Percentiles rank a stretch among this genome's conserved stretches.
Evolutionary conservation across 1,140 invertebrate species (phyloP).

Genomic region (Aphidius ervi): DNA sequence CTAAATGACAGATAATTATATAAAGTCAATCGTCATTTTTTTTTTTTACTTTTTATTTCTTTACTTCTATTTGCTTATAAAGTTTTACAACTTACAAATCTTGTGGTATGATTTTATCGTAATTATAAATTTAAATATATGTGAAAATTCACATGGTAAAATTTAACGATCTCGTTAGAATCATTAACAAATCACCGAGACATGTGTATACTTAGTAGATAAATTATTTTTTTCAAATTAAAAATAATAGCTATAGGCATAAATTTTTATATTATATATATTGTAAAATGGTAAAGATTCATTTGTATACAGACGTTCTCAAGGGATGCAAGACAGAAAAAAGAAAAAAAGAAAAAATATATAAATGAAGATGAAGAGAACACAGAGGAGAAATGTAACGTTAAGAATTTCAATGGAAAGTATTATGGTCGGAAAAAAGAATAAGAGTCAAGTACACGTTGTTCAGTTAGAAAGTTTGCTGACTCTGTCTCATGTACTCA

Average conservation of each 20-base stretch:
- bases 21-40: no score
- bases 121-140: no score
- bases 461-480: conserved; percentile 8
- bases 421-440: background rate
- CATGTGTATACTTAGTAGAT: background rate
- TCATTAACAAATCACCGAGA: conserved; percentile 7
- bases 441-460: conserved; percentile 14
- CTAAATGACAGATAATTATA: no score
- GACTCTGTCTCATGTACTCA: background rate
- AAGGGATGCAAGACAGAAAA: background rate
- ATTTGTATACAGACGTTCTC: background rate
- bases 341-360: background rate
- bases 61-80: no score
- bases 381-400: background rate
- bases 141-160: no score
- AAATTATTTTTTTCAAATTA: background rate
- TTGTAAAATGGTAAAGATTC: no score
- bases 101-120: no score
- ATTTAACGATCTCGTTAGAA: conserved; percentile 20
- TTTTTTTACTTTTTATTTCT: no score
- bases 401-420: conserved; percentile 8
- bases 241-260: no score
- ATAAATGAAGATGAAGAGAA: background rate
- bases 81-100: no score
- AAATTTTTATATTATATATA: no score